Base-by-base conservation (phyloP, 2,888 invertebrate species). In the Operophtera brumata region DNA sequence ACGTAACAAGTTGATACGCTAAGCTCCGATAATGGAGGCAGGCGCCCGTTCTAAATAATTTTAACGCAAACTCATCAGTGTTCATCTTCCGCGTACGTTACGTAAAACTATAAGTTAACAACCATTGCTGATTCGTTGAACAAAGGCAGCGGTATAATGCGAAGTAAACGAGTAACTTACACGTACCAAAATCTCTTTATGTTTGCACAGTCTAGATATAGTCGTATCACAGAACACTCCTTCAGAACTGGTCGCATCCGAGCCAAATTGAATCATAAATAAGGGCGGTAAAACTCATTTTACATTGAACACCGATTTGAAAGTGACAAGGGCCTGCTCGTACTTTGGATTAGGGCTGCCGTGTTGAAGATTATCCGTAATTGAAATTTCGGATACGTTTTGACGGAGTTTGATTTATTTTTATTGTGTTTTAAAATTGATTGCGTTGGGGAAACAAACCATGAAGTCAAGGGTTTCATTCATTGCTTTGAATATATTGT, bases 31-130 rank as follows among this genome's bases (percentile, higher is more conserved):
- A 59, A 59, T 53, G 39, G 47, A 54, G 49, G 20, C 20, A 20
- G 58, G 65, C 55, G n/a, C n/a, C n/a, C n/a, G 70, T 75, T 76
- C 73, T 76, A 78, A 82, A 82, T 78, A 82, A 82, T 78, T 77
- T 77, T 80, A 77, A 71, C 73, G 68, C 71, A 67, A 77, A 77
- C 79, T 82, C 78, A 78, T 78, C 73, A 71, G 39, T 65, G 61
- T 62, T 67, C 20, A 20, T 3, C 66, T 69, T 43, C 80, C 75
- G 77, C 78, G 74, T 75, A 57, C 56, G 57, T 42, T 75, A 57
- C 56, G 57, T 42, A 37, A 20, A 54, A 65, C 57, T 66, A 64
- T 59, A 71, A 75, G 75, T 78, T 77, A 75, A 77, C 72, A 73
- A 75, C 73, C 77, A 79, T 71, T 67, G 66, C 69, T 59, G 56